Base-by-base conservation (phyloP, 2,797 vertebrate species). In the Thunnus albacares region DNA sequence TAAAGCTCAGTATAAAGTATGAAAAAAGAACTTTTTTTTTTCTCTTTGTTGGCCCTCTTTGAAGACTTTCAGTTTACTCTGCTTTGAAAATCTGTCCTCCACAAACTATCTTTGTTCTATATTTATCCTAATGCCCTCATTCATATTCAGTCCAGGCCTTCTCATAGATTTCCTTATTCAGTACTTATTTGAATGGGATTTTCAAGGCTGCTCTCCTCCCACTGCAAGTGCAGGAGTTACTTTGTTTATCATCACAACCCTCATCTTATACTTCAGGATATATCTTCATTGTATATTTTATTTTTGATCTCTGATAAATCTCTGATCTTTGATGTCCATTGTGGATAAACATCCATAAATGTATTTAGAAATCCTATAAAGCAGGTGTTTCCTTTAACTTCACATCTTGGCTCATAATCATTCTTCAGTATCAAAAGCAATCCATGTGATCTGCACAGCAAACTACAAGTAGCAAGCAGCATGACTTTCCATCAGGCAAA, bases 91-190 rank as follows among this genome's bases (percentile, higher is more conserved):
- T 82, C 60, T 80, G 86, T 87, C 89, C 88, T 89, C 87, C 80
- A 89, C 90, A 90, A 87, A 85, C 74, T 90, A 88, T 90, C 81
- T 85, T 89, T 90, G 87, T 92, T 92, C 89, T 94, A 92, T 90
- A 91, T 92, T 91, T 91, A 93, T 92, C 86, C 77, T 84, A 86
- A 87, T 89, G 83, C 76, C 88, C 87, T 93, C 86, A 91, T 94
- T 93, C 81, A 80, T 83, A 94, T 94, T 92, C 91, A 84, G 89
- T 64, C 70, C 85, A 53, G 77, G 81, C 51, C 80, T 68, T 79
- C 81, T 84, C 86, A 77, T 78, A 87, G 75, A 87, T 87, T 90
- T 87, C 79, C 70, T 89, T 80, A 88, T 90, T 90, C 86, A 80
- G 60, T 75, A n/a, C 84, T 94, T 81, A 72, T 78, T 87, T 88